Evolutionary conservation across 2,113 vertebrate genomes (phyloP), one percentile per base, ranked within the genome.

Genomic region (Ochotona princeps): DNA sequence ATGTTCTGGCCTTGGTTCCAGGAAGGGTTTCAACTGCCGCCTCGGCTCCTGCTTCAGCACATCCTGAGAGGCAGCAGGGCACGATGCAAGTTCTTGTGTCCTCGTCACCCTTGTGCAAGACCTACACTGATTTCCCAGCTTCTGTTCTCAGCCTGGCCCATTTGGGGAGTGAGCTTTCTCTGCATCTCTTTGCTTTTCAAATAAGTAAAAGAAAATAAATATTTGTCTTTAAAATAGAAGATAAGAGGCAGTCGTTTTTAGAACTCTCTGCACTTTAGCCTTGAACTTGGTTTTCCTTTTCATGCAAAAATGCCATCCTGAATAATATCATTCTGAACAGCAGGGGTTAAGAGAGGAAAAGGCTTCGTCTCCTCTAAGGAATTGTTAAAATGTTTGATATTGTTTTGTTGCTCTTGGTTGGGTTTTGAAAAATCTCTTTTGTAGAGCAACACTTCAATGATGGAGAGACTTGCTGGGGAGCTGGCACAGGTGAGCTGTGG

Each of bases 321-420:
- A 18, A 1, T 54, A 21, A 73, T 5, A 15, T 60, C 66, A 26
- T 82, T 83, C 80, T 80, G 51, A 95, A 73, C 38, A 25, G 17
- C 8, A 6, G 3, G 20, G n/a, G 28, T 32, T 54, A 30, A 47
- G 51, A 12, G 3, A 65, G 7, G 25, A 63, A 79, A 72, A 44
- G 11, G 15, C 26, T 94, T 35, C 30, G 28, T 12, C 61, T 49
- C 8, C 6, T 79, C 63, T 35, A 83, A 86, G 80, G n/a, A 54
- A 83, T n/a, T 26, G 78, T 80, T 90, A n/a, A 86, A 96, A 83
- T 66, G 35, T 79, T 89, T 93, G 47, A n/a, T 61, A 79, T 21
- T 63, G 32, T 79, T 91, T 47, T 60, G 35, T 20, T 86, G 26
- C 23, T 25, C 60, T 74, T 73, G 38, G 78, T 92, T 83, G 38